These are phyloP conservation scores for Syrphus vitripennis DNA, from an alignment of 2,888 invertebrate genomes.

Conservation along the genomic window DNA sequence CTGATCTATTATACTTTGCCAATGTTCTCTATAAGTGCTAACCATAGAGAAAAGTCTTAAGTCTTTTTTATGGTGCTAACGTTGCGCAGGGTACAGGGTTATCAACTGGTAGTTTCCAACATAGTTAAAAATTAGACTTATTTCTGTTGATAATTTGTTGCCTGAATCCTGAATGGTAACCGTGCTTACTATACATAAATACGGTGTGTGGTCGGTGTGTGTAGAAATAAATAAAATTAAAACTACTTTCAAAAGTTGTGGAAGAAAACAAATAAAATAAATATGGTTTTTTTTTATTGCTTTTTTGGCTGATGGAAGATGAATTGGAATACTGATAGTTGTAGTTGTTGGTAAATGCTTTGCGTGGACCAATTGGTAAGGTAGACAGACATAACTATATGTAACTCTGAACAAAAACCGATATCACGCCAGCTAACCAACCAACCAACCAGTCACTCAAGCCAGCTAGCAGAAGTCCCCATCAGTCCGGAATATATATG, in stretches of 20 bases:
- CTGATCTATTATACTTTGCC: slow-evolving; percentile 59
- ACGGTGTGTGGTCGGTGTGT: background rate
- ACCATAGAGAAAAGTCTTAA: too few relatives aligned
- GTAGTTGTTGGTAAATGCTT: slow-evolving; percentile 49
- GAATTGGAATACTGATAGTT: slow-evolving; percentile 12
- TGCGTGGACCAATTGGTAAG: slow-evolving; percentile 19
- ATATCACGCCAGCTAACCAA: slow-evolving; percentile 17
- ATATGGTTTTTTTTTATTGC: slow-evolving; percentile 15
- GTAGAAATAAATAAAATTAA: slow-evolving; percentile 33
- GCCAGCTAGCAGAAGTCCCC: slow-evolving; percentile 3
- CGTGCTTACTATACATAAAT: background rate
- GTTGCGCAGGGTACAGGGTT: background rate
- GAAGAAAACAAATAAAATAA: background rate
- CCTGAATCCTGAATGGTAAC: background rate
- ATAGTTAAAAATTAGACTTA: too few relatives aligned
- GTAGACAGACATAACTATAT: too few relatives aligned
- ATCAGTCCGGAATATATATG: slow-evolving; percentile 27
- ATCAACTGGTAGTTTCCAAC: background rate
- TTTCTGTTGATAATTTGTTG: background rate
- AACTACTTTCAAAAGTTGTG: slow-evolving; percentile 22
- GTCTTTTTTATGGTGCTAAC: too few relatives aligned
- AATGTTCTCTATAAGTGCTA: slow-evolving; percentile 53
- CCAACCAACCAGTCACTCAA: background rate
- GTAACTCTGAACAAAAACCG: slow-evolving; percentile 36
- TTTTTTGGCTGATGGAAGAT: slow-evolving; percentile 31